Evolutionary conservation across 2,888 invertebrate species (phyloP).

Genomic region (Chrysolina americana): DNA sequence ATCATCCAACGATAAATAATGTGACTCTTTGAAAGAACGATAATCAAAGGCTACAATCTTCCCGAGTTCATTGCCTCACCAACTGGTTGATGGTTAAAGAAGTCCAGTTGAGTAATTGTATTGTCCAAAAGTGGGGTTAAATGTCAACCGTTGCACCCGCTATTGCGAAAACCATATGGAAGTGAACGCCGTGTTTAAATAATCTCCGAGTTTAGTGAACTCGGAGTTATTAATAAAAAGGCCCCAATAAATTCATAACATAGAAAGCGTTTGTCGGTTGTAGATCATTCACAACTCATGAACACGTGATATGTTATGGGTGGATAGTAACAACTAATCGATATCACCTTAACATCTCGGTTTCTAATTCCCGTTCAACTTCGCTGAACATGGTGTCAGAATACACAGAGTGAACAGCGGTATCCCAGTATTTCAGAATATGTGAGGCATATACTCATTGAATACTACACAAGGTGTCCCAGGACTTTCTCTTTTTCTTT

Average conservation of each 20-base stretch:
- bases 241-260: conserved; percentile 60
- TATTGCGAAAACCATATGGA: conserved; percentile 42
- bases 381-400: not conserved
- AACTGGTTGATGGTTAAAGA: conserved; percentile 14
- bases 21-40: conserved; percentile 1
- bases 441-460: too few relatives aligned
- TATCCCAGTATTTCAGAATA: too few relatives aligned
- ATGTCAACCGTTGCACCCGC: conserved; percentile 56
- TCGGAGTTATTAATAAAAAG: conserved; percentile 58
- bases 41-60: conserved; percentile 12
- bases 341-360: conserved; percentile 31
- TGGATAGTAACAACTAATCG: conserved; percentile 35
- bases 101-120: conserved; percentile 45
- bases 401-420: not conserved
- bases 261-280: conserved; percentile 55
- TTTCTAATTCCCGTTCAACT: conserved; percentile 41
- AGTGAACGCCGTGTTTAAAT: conserved; percentile 43
- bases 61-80: conserved; percentile 31
- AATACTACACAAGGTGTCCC: too few relatives aligned
- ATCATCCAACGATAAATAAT: not conserved
- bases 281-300: conserved; percentile 36
- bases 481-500: too few relatives aligned
- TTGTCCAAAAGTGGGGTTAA: conserved; percentile 56
- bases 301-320: conserved; percentile 39
- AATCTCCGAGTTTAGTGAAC: conserved; percentile 57